Evolutionary conservation across 2,797 vertebrate species (phyloP), one percentile per base, ranked within the genome.

Genomic region (Notamacropus eugenii): DNA sequence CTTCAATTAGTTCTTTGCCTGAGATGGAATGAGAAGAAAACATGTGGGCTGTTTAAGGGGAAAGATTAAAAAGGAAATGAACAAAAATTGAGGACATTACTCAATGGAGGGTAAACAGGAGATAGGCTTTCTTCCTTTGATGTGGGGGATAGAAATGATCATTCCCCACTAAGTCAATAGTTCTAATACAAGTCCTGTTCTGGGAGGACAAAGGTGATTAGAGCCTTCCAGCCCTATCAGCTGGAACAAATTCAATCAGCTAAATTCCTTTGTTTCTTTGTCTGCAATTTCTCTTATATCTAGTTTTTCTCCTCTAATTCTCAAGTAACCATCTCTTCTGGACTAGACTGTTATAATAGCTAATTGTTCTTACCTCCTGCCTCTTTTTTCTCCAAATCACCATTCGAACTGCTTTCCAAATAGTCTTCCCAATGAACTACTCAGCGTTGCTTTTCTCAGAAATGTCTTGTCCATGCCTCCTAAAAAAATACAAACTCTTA

Each of bases 101-200:
- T 67, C 94, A 91, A 94, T 93, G 91, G 4, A 96, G 90, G 14
- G 34, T 74, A 40, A 74, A n/a, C 62, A 74, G 59, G 27, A 59
- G 31, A 62, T 62, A 14, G 92, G 97, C 27, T 52, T 96, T 93
- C 8, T 90, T 96, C 54, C 92, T 90, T 59, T 1, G 27, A 96
- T 34, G 55, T 90, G 19, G 95, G 9, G 19, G 91, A 90, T 95
- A 93, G 55, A 93, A 12, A 92, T 57, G n/a, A 29, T 59, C 34
- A 96, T 55, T 92, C 92, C 46, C 34, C 91, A 92, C 55, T 92
- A 95, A 96, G 58, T 74, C 94, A 96, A 57, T 94, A 94, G 52
- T 27, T n/a, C 57, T 10, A 29, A 58, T n/a, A 28, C 94, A 92
- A 95, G 3, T 91, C 87, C 58, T 95, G 22, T 4, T 92, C 54